A percentile compares a stretch with the other conserved stretches of the same genome.
Conservation (phyloP, 2,888 invertebrate species). For the Limnephilus lunatus region DNA sequence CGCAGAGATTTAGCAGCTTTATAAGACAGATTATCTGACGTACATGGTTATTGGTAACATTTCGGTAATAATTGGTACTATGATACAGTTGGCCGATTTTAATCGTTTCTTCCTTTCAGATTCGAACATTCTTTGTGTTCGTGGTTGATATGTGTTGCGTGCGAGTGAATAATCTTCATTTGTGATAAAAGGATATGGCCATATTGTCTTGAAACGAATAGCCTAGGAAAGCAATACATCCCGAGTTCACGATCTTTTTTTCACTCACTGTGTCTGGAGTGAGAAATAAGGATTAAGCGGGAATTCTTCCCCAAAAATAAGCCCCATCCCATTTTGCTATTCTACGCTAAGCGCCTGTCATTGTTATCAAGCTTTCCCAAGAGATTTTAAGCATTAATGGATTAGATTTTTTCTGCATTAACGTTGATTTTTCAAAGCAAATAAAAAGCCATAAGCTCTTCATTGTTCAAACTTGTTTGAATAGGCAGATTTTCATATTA, state of each 20-base stretch:
- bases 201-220: constrained; percentile 18
- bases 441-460: not conserved
- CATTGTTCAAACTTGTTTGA: not conserved
- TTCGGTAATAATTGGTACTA: not conserved
- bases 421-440: not conserved
- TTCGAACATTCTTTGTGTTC: not conserved
- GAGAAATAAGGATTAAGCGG: constrained; percentile 32
- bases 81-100: not conserved
- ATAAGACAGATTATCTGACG: not conserved
- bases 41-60: not conserved
- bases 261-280: constrained; percentile 28
- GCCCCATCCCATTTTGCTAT: not conserved
- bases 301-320: constrained; percentile 1
- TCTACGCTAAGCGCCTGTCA: not conserved
- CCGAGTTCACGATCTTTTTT: constrained; percentile 36
- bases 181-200: not conserved
- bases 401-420: not conserved
- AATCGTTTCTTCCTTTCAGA: not conserved
- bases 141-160: not conserved
- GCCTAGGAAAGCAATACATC: constrained; percentile 32
- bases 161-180: constrained; percentile 24
- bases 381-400: not conserved
- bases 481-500: not conserved
- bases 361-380: not conserved
- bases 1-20: not conserved